phyloP scores from a whole-genome alignment of 2,113 vertebrate species.

The Heliornis fulica region DNA sequence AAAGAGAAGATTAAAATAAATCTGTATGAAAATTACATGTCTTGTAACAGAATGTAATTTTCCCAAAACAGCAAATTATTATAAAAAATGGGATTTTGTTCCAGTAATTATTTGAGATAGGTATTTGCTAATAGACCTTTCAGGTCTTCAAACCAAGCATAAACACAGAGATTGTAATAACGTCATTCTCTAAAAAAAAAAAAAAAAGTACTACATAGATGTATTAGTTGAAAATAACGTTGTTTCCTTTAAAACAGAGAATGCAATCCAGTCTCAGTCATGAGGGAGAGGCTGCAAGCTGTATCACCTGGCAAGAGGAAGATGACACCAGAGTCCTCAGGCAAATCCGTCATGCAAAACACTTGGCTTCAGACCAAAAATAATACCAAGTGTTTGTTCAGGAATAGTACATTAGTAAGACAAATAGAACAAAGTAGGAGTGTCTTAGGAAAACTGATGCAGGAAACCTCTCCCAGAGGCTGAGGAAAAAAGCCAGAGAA shows the following conservation, averaged over 20 bases:
- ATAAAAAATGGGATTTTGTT: not conserved
- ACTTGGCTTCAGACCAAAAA: not conserved
- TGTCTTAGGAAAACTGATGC: not conserved
- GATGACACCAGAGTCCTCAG: not conserved
- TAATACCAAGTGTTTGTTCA: not conserved
- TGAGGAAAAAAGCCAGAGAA: not conserved
- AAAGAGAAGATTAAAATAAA: not conserved
- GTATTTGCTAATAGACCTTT: not conserved
- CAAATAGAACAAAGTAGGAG: not conserved
- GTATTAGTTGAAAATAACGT: not conserved
- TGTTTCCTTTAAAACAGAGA: constrained; percentile 30
- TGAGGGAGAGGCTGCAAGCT: not conserved
- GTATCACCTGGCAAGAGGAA: not conserved
- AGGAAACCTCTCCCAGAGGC: not conserved
- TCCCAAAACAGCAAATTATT: not conserved
- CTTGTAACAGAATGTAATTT: not conserved
- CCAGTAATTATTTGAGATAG: not conserved
- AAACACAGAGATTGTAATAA: not conserved
- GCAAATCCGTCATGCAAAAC: not conserved
- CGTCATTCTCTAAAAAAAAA: not conserved
- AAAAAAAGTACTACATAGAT: not conserved
- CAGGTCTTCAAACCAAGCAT: not conserved
- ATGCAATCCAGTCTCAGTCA: not conserved
- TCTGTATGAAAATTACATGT: not conserved
- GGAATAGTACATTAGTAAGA: not conserved